A percentile compares a stretch with the other conserved stretches of the same genome.
Conservation (phyloP, 2,797 vertebrate species). For the Rhincodon typus region DNA sequence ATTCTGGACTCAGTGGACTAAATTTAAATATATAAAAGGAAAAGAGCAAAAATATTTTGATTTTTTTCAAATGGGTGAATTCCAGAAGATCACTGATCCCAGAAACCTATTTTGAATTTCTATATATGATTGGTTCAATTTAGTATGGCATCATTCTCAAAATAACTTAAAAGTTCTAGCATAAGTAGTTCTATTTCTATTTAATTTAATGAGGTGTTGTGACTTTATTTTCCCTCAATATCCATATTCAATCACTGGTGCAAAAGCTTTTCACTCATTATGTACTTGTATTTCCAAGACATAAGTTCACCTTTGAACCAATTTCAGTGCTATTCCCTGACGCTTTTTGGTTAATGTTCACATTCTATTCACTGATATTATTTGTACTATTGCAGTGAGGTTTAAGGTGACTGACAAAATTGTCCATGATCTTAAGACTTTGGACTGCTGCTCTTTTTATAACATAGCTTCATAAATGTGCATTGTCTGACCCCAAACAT, state of each 20-base stretch:
- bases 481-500: neutral
- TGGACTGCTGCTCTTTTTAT: neutral
- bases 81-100: neutral
- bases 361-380: neutral
- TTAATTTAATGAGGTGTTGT: neutral
- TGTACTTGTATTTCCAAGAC: neutral
- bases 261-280: neutral
- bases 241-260: neutral
- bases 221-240: neutral
- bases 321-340: neutral
- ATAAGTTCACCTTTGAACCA: neutral
- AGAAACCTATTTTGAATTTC: neutral
- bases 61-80: neutral
- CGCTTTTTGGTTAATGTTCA: neutral
- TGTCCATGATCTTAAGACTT: slow-evolving; percentile 7
- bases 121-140: neutral
- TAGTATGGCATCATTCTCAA: neutral
- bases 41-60: neutral
- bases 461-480: neutral
- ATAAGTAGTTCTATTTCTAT: neutral
- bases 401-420: slow-evolving; percentile 13
- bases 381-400: neutral
- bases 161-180: neutral
- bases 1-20: neutral
- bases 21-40: neutral